Percentiles rank a stretch among this genome's conserved stretches.
Conservation (phyloP, 2,113 vertebrate species). For the Rattus norvegicus region GRCr8 NC_086020.1:190730001-190730500, state of each 20-base stretch:
- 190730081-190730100: too few species aligned
- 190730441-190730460: background rate
- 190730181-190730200: too few species aligned
- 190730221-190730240: background rate
- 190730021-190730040: too few species aligned
- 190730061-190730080: too few species aligned
- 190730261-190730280: conserved; percentile 27
- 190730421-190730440: background rate
- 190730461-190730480: too few species aligned
- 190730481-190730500: too few species aligned
- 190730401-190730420: conserved; percentile 6
- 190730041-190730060: too few species aligned
- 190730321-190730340: conserved; percentile 11
- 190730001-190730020: too few species aligned
- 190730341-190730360: conserved; percentile 1
- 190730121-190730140: too few species aligned
- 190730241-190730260: background rate
- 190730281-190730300: conserved; percentile 7
- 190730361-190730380: conserved; percentile 31
- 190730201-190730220: background rate
- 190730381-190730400: conserved; percentile 8
- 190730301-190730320: conserved; percentile 38
- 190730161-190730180: too few species aligned
- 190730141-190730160: too few species aligned
- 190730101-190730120: too few species aligned